Base-by-base conservation (phyloP, 2,797 vertebrate genomes). In the Phrynocephalus vlangalii region DNA sequence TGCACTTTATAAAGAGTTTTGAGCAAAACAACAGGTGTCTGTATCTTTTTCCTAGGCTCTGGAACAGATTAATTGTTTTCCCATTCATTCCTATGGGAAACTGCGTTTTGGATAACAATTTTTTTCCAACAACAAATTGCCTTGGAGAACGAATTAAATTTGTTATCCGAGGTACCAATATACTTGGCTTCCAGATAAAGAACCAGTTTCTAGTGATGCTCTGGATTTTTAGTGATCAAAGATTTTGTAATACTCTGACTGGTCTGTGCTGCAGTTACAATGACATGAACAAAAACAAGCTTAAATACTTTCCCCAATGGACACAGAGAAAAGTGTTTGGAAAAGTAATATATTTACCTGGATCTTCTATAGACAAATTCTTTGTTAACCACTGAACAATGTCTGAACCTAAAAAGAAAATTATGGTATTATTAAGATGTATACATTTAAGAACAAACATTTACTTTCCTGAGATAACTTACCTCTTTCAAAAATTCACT, bases 381-480 rank as follows among this genome's bases (percentile, higher is more conserved):
- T 98, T 99, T 91, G 98, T 97, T 97, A 99, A 97, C 98, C 98
- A 99, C 67, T 99, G 98, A 94, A 99, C 98, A 94, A 99, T 99
- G 85, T 99, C 98, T 92, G 98, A 98, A 95, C 98, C 98, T 99
- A 95, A 81, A 95, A 96, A 88, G 95, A 94, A 91, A 84, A 91
- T 92, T 26, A 89, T 10, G 90, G 84, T 86, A 89, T 90, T 9
- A 80, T 56, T 85, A 93, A 72, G 24, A 60, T 30, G 30, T 48
- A 81, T 15, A 44, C n/a, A 11, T 30, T n/a, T 71, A 10, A 72
- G 60, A 18, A 20, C 16, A 56, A 72, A 30, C n/a, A 83, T 52
- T n/a, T 56, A 16, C 11, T 79, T 71, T 18, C 22, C 26, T 11
- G 2, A 84, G 28, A 79, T 26, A 72, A 24, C 33, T 20, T 15